phyloP scores from a whole-genome alignment of 2,797 vertebrate species.

The Acanthurus lineatus region DNA sequence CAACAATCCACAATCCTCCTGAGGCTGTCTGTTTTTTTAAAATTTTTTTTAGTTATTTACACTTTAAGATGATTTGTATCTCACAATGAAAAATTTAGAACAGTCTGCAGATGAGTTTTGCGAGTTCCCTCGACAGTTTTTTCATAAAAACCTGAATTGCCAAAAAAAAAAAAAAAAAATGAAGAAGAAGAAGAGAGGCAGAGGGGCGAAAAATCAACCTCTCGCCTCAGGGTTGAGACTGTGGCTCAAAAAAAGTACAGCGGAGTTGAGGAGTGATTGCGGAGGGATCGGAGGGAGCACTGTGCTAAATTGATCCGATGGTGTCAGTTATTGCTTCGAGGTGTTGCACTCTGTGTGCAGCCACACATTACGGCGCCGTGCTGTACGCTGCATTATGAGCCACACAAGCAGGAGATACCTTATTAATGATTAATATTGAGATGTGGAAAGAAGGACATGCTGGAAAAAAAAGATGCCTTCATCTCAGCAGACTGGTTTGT shows the following conservation, averaged over 20 bases:
- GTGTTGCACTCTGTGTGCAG: constrained; percentile 59
- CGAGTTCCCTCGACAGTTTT: constrained; percentile 10
- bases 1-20: constrained; percentile 49
- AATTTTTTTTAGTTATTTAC: constrained; percentile 40
- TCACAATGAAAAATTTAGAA: constrained; percentile 51
- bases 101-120: constrained; percentile 58
- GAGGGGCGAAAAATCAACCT: constrained; percentile 16
- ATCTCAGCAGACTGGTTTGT: constrained; percentile 16
- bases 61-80: constrained; percentile 54
- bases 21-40: constrained; percentile 54
- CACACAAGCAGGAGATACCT: constrained; percentile 46
- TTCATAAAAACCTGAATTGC: constrained; percentile 50
- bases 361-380: constrained; percentile 54
- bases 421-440: constrained; percentile 71
- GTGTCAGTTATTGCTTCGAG: constrained; percentile 72
- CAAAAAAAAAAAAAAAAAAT: constrained; percentile 28
- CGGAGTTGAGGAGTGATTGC: constrained; percentile 68
- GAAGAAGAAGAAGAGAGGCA: background rate
- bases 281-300: constrained; percentile 62
- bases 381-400: constrained; percentile 54
- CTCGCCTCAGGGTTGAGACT: constrained; percentile 42
- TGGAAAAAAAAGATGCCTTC: constrained; percentile 38
- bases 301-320: constrained; percentile 73
- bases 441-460: constrained; percentile 34
- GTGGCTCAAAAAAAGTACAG: constrained; percentile 45